Percentiles rank a stretch among this genome's conserved stretches.
Conservation (phyloP, 2,797 vertebrate genomes). For the Hipposideros larvatus region DNA sequence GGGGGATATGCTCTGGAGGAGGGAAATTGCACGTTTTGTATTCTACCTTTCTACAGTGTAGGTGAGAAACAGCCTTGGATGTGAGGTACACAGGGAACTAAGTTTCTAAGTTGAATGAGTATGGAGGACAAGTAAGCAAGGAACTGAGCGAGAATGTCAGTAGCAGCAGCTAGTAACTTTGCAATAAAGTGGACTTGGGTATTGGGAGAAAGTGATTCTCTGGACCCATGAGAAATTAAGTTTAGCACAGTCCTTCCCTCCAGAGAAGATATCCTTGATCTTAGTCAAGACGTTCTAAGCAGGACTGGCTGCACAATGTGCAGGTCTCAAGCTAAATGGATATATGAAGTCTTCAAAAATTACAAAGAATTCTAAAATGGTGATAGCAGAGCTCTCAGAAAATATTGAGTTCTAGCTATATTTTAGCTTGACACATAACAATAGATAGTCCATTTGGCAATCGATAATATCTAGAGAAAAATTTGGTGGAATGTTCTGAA, state of each 20-base stretch:
- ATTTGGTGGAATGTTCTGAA: not conserved
- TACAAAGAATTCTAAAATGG: not conserved
- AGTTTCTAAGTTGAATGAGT: not conserved
- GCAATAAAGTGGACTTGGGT: not conserved
- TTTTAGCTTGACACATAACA: constrained; percentile 30
- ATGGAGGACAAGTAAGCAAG: not conserved
- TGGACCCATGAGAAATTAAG: not conserved
- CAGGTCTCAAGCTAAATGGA: too few species aligned
- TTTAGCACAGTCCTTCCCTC: not conserved
- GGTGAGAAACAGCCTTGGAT: not conserved
- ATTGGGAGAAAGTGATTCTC: not conserved
- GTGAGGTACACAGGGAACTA: not conserved
- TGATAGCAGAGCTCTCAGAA: not conserved
- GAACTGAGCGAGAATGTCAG: not conserved
- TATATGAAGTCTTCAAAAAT: not conserved
- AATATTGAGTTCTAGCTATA: constrained; percentile 20
- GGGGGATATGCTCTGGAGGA: not conserved
- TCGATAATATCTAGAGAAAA: constrained; percentile 60
- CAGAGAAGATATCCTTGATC: not conserved
- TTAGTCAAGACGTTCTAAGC: not conserved
- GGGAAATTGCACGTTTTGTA: not conserved
- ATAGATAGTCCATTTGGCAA: constrained; percentile 22
- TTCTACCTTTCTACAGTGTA: not conserved
- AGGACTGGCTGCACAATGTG: not conserved
- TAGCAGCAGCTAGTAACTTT: not conserved